phyloP scores from a whole-genome alignment of 2,888 invertebrate species.

The Megalurothrips usitatus region DNA sequence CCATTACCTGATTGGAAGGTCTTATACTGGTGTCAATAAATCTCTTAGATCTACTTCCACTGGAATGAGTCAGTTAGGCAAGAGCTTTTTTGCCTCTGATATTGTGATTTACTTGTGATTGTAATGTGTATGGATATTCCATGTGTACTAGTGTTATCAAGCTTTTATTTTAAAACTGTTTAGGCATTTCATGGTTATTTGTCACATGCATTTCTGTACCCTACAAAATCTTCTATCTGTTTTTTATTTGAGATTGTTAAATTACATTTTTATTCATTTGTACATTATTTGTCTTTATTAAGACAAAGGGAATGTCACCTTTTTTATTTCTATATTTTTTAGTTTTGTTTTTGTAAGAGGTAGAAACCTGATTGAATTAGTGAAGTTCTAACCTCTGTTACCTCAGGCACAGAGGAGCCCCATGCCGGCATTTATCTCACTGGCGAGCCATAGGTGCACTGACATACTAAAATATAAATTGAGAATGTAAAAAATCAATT shows the following conservation, averaged over 20 bases:
- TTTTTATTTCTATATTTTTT: neutral
- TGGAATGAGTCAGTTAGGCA: neutral
- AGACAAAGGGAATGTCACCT: neutral
- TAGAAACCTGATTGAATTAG: neutral
- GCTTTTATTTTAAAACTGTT: neutral
- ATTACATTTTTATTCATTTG: neutral
- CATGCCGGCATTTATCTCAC: too few relatives aligned
- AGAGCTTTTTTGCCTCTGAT: neutral
- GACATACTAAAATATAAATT: too few relatives aligned
- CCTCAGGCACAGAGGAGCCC: too few relatives aligned
- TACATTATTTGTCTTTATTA: neutral
- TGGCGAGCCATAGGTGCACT: too few relatives aligned
- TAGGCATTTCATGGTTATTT: neutral
- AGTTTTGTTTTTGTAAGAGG: neutral
- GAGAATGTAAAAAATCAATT: too few relatives aligned
- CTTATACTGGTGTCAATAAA: neutral
- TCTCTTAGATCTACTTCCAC: neutral
- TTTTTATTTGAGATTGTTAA: neutral
- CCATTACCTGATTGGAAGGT: neutral
- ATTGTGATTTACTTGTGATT: conserved; percentile 19
- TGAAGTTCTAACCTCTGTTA: too few relatives aligned
- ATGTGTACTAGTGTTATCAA: conserved; percentile 8
- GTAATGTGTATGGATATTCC: conserved; percentile 11
- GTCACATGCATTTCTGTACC: neutral
- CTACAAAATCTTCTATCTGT: neutral